phyloP scores from a whole-genome alignment of 1,140 invertebrate genomes.

The Bombus consobrinus region DNA sequence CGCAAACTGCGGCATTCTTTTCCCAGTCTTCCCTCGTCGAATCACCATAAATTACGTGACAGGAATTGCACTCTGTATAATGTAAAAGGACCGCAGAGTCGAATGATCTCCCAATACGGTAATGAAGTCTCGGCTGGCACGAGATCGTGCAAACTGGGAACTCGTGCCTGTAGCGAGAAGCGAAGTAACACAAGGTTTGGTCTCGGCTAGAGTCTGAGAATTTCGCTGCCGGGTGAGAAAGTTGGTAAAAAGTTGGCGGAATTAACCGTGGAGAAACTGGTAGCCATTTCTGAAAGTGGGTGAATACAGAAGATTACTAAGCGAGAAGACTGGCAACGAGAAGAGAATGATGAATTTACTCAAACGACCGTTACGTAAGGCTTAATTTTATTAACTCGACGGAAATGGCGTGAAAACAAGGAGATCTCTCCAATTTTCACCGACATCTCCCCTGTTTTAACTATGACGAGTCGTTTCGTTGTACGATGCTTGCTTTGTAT shows the following conservation, averaged over 20 bases:
- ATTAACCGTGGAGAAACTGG: constrained; percentile 38
- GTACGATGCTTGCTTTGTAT: not conserved
- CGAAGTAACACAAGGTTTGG: not conserved
- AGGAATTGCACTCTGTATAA: not conserved
- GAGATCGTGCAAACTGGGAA: constrained; percentile 29
- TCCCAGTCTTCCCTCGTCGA: not conserved
- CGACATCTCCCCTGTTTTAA: not conserved
- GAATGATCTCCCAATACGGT: constrained; percentile 10
- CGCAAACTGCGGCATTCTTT: not conserved
- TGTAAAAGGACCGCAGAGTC: not conserved
- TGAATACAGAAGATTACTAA: constrained; percentile 46
- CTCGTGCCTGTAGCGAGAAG: not conserved
- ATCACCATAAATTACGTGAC: not conserved
- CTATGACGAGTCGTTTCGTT: not conserved
- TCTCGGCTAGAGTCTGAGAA: not conserved
- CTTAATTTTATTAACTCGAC: constrained; percentile 51
- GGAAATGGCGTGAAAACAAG: constrained; percentile 43
- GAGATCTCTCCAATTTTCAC: not conserved
- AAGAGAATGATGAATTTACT: constrained; percentile 32
- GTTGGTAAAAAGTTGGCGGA: constrained; percentile 46
- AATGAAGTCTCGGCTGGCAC: not conserved
- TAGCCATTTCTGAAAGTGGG: not conserved
- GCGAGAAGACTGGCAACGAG: not conserved
- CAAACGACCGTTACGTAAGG: constrained; percentile 28
- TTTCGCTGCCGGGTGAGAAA: not conserved